phyloP scores from a whole-genome alignment of 2,888 invertebrate genomes.

The Leptodirus hochenwartii region DNA sequence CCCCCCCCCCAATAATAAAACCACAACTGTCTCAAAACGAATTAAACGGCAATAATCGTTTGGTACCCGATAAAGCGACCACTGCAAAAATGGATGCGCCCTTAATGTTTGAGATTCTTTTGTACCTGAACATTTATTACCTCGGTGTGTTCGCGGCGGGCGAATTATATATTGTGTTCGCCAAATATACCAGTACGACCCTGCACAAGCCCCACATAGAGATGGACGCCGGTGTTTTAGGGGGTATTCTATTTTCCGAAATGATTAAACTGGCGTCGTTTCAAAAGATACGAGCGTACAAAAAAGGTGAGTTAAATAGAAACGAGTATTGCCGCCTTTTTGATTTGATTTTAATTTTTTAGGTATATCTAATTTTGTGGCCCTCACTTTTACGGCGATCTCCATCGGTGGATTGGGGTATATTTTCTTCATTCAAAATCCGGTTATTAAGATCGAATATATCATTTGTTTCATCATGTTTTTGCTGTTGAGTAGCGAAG shows the following conservation, averaged over 20 bases:
- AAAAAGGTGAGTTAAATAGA: conserved; percentile 6
- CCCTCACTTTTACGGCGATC: conserved; percentile 13
- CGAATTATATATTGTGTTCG: conserved; percentile 14
- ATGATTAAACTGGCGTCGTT: conserved; percentile 12
- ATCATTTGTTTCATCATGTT: conserved; percentile 16
- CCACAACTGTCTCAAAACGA: too few species aligned
- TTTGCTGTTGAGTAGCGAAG: conserved; percentile 13
- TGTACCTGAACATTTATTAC: conserved; percentile 14
- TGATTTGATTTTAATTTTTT: conserved; percentile 7
- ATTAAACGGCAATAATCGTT: too few species aligned
- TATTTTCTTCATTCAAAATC: conserved; percentile 15
- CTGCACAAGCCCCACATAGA: conserved; percentile 13
- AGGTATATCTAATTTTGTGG: conserved; percentile 15
- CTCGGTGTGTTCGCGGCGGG: conserved; percentile 14
- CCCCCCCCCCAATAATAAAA: too few species aligned
- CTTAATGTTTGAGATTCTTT: conserved; percentile 14
- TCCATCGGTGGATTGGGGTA: conserved; percentile 14
- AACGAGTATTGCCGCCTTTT: neutral
- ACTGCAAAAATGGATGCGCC: conserved; percentile 14
- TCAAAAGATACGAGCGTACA: conserved; percentile 9
- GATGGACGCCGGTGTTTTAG: conserved; percentile 13
- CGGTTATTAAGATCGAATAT: conserved; percentile 16
- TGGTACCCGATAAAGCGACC: too few species aligned
- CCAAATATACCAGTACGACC: conserved; percentile 13
- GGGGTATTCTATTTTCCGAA: conserved; percentile 12